Conservation (phyloP, 2,113 vertebrate genomes). For the Myxocyprinus asiaticus region DNA sequence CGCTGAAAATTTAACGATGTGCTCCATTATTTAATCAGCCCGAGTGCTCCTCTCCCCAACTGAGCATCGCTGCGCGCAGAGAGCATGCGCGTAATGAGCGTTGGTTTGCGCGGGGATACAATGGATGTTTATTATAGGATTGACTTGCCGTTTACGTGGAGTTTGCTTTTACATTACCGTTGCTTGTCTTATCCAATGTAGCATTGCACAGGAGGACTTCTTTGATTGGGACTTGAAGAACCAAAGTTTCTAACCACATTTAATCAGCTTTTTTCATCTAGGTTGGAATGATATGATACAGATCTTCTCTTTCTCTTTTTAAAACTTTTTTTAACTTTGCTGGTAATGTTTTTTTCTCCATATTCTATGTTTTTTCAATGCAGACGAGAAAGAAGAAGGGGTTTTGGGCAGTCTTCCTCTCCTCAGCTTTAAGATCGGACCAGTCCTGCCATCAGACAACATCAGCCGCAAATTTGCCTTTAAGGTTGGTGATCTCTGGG, state of each 20-base stretch:
- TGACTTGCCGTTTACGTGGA: slow-evolving; percentile 39
- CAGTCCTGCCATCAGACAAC: slow-evolving; percentile 85
- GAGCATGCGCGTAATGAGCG: no score
- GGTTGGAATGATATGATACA: neutral
- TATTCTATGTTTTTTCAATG: neutral
- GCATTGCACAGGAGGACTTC: neutral
- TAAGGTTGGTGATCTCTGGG: slow-evolving; percentile 81
- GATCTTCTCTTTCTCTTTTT: neutral
- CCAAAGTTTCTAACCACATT: neutral
- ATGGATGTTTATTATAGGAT: slow-evolving; percentile 68
- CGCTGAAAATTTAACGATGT: slow-evolving; percentile 59
- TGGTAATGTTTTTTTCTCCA: neutral
- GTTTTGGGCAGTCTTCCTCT: slow-evolving; percentile 91
- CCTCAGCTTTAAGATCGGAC: slow-evolving; percentile 87
- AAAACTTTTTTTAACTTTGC: neutral
- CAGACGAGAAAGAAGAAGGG: slow-evolving; percentile 93
- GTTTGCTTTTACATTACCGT: slow-evolving; percentile 46
- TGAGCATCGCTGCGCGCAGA: no score
- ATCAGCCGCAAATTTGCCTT: slow-evolving; percentile 92
- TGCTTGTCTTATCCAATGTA: neutral
- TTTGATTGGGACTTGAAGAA: no score
- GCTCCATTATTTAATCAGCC: slow-evolving; percentile 65
- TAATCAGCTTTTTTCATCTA: neutral
- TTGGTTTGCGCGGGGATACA: slow-evolving; percentile 29
- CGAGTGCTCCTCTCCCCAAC: neutral